Percentiles rank a stretch among this genome's conserved stretches.
Conservation (phyloP, 1,140 invertebrate genomes). For the Meloidogyne hapla region DNA sequence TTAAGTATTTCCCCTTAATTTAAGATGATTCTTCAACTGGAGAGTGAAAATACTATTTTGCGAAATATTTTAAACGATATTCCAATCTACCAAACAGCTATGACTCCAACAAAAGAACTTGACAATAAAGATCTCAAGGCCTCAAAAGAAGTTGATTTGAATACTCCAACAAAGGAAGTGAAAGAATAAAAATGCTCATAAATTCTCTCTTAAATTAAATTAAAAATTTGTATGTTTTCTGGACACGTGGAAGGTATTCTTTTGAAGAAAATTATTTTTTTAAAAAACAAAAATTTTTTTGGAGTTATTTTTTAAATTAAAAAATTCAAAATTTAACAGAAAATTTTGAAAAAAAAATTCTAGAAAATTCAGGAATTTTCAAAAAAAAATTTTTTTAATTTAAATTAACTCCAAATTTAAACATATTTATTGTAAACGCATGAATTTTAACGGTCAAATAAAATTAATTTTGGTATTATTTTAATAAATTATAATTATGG, state of each 20-base stretch:
- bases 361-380: no score
- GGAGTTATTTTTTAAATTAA: neutral
- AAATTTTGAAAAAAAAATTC: neutral
- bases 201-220: no score
- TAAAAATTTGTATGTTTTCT: neutral
- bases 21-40: conserved; percentile 31
- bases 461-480: neutral
- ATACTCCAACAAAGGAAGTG: neutral
- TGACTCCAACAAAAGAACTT: neutral
- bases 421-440: neutral
- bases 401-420: neutral
- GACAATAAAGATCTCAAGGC: neutral
- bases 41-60: conserved; percentile 25
- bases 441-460: neutral
- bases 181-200: neutral
- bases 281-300: neutral
- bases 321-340: neutral
- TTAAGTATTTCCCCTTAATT: neutral
- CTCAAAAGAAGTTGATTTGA: neutral
- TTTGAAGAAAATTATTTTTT: neutral
- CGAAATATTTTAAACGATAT: conserved; percentile 11
- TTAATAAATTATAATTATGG: no score
- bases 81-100: neutral
- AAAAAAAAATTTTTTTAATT: no score
- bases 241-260: neutral